These are phyloP conservation scores for Gymnorhina tibicen DNA, from an alignment of 2,113 vertebrate species.

Conservation along the genomic window DNA sequence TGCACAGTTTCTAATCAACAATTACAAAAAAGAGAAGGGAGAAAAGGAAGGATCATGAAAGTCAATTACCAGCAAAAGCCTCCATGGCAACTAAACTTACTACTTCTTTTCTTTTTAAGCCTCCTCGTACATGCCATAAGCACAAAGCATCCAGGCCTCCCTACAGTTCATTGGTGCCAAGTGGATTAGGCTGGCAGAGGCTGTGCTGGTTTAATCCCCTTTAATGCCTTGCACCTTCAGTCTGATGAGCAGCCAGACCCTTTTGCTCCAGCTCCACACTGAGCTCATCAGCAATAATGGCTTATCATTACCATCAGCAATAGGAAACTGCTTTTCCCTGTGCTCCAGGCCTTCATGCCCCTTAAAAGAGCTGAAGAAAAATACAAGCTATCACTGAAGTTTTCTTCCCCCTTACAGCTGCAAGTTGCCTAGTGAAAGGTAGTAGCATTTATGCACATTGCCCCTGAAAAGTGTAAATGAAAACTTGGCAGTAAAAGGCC, in stretches of 20 bases:
- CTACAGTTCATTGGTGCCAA: slow-evolving; percentile 54
- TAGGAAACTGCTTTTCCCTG: not conserved
- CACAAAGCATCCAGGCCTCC: slow-evolving; percentile 51
- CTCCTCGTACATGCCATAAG: slow-evolving; percentile 7
- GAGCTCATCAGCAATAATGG: slow-evolving; percentile 7
- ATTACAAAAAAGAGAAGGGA: not conserved
- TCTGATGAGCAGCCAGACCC: slow-evolving; percentile 25
- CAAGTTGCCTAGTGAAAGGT: not conserved
- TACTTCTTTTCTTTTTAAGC: slow-evolving; percentile 40
- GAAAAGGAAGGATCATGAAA: not conserved
- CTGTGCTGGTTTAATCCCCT: slow-evolving; percentile 49
- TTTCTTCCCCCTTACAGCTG: not conserved
- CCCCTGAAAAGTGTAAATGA: not conserved
- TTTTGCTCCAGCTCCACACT: not conserved
- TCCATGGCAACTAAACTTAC: slow-evolving; percentile 27
- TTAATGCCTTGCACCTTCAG: slow-evolving; percentile 48
- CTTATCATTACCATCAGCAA: not conserved
- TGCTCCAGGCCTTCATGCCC: not conserved
- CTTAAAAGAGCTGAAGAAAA: not conserved
- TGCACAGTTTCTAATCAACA: not conserved
- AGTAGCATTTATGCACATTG: not conserved
- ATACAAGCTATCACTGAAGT: not conserved
- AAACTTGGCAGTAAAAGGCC: not conserved
- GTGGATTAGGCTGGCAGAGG: slow-evolving; percentile 60
- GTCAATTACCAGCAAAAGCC: slow-evolving; percentile 4